A percentile compares a stretch with the other conserved stretches of the same genome.
phyloP scores from a whole-genome alignment of 2,113 vertebrate species.

The Megatriorchis doriae region DNA sequence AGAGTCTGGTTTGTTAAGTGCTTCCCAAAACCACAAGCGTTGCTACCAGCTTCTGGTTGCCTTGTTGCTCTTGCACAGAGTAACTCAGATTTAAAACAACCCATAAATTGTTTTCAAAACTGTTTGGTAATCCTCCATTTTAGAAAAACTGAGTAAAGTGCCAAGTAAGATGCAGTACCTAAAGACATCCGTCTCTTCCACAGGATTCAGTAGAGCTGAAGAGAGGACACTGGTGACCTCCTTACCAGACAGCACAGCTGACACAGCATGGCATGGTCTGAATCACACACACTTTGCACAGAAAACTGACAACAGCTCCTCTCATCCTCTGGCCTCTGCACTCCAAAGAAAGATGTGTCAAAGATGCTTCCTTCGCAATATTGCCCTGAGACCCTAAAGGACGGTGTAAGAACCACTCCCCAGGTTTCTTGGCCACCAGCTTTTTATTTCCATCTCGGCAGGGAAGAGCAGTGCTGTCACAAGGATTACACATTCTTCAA shows the following conservation, averaged over 20 bases:
- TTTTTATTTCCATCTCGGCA: slow-evolving; percentile 4
- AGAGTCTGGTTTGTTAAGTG: neutral
- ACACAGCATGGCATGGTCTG: neutral
- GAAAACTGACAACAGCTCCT: neutral
- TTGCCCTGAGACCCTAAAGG: neutral
- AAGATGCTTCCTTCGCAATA: neutral
- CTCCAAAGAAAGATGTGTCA: neutral
- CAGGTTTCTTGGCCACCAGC: neutral
- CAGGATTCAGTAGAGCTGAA: neutral
- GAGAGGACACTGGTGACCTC: neutral
- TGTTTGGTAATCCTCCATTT: neutral
- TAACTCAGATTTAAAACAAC: neutral
- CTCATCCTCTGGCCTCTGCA: neutral
- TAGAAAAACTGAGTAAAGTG: neutral
- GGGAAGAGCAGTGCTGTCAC: neutral
- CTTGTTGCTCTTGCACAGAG: neutral
- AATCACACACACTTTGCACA: neutral
- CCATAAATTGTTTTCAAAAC: neutral
- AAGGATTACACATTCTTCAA: neutral
- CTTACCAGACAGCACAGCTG: neutral
- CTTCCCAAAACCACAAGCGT: neutral
- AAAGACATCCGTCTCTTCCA: fast-evolving
- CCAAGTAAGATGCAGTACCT: neutral
- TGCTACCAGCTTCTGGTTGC: neutral
- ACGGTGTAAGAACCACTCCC: neutral